Conservation (phyloP, 2,113 vertebrate genomes). For the Podiceps cristatus region DNA sequence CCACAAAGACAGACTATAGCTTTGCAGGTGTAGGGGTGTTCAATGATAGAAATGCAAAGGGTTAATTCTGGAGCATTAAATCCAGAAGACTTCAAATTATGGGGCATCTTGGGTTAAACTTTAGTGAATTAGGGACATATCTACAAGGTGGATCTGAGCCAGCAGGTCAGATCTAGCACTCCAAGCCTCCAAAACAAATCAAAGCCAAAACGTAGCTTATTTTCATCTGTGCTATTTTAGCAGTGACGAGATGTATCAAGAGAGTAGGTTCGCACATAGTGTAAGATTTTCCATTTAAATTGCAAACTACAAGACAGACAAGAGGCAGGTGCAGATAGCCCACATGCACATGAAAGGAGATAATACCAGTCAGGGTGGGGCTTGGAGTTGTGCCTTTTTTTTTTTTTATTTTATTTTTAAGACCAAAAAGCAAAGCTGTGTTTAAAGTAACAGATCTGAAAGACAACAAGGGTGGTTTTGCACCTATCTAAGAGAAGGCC, state of each 20-base stretch:
- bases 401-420: not conserved
- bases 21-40: not conserved
- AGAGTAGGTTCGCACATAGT: not conserved
- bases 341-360: conserved; percentile 32
- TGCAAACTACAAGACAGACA: not conserved
- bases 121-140: not conserved
- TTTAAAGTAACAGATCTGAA: not conserved
- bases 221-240: conserved; percentile 68
- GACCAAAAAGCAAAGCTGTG: not conserved
- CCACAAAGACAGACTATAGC: not conserved
- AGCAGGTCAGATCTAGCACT: conserved; percentile 40
- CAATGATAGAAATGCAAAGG: not conserved
- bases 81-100: not conserved
- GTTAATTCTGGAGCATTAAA: not conserved
- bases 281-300: conserved; percentile 67
- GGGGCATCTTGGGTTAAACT: conserved; percentile 1
- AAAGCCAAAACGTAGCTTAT: conserved; percentile 45
- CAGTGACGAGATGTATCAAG: conserved; percentile 41
- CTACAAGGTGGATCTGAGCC: conserved; percentile 25
- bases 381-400: not conserved
- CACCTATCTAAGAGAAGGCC: not conserved
- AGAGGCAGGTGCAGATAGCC: conserved; percentile 53
- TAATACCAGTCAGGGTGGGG: not conserved
- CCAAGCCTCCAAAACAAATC: conserved; percentile 32
- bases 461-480: not conserved